Base-by-base conservation (phyloP, 2,113 vertebrate species). In the Athene noctua region DNA sequence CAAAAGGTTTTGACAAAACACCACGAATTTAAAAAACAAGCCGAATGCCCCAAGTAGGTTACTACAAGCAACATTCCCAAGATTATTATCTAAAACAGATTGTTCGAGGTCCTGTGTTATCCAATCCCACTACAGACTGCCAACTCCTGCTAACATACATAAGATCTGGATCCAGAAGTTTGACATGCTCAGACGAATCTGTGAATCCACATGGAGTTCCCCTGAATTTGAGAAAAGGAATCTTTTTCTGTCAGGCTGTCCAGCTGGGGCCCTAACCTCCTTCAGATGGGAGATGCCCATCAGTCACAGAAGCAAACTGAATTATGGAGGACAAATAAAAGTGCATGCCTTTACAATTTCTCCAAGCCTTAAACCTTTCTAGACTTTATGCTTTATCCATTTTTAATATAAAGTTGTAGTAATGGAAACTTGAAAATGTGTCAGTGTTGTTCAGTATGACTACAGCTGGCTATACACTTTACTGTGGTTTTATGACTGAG, bases 21-120 rank as follows among this genome's bases (percentile, higher is more conserved):
- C 30, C 25, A 58, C 10, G 16, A 80, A 74, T 84, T 83, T 73
- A 91, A 92, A 34, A 94, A 94, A 91, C 44, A 92, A 94, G 47
- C 26, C 47, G 51, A 86, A 90, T 26, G 40, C 55, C 82, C 32
- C 51, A 86, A 86, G 57, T 87, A 92, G 20, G 17, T 86, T 94
- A 96, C 68, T 95, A 86, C 42, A 94, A 92, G 80, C 59, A 94
- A 91, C 77, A 71, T 74, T 92, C 80, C 61, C 82, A 92, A 92
- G 83, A 90, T 80, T 84, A 90, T 91, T 90, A 86, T 89, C 72
- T 89, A 86, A 96, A 95, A 62, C 88, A 92, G 82, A 93, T 21
- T 95, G 75, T 66, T 63, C 84, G 63, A 96, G 59, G 72, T 92
- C 72, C 88, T 86, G 42, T 44, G 68, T 91, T 96, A 95, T 84